Evolutionary conservation across 2,888 invertebrate species (phyloP), one percentile per base, ranked within the genome.

Genomic region (Macrosiphum euphorbiae): DNA sequence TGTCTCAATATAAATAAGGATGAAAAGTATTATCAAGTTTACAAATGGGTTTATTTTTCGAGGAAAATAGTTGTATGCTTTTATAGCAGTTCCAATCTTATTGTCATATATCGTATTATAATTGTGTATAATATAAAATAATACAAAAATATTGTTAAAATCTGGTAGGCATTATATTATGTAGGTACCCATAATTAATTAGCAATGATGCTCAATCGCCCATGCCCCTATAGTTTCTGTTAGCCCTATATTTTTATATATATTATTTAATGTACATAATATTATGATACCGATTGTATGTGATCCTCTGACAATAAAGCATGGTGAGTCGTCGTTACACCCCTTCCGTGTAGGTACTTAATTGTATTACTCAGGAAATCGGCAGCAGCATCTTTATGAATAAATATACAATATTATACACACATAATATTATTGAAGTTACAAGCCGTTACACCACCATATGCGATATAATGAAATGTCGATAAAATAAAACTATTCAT

Each of bases 341-440:
- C 90, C 78, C 41, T 90, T 86, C 86, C 94, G 90, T 94, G 94
- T 67, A 94, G 86, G 13, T 90, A 94, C 86, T 94, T 94, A 50
- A 94, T 90, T 90, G 90, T 86, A 41, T 94, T 86, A 44, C 94
- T 90, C 86, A 86, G 67, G 50, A 94, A 94, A 94, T 94, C 94
- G 50, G 86, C 87, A 10, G 84, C 61, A 41, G 90, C 94, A 41
- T 85, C 94, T 90, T 61, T 61, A 61, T 35, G 55, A 85, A 90
- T 58, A 47, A 93, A 58, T 55, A 91, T 26, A 85, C 55, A 90
- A 52, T 35, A 35, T 78, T 85, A 55, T 44, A n/a, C 16, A 67
- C 44, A 88, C 24, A 86, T 86, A 50, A n/a, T 50, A 87, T 50
- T n/a, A 87, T 28, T 47, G 28, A 87, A 20, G 11, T 86, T 47